These are phyloP conservation scores for Eupsilia transversa DNA, from an alignment of 2,888 invertebrate species.

Conservation along the genomic window DNA sequence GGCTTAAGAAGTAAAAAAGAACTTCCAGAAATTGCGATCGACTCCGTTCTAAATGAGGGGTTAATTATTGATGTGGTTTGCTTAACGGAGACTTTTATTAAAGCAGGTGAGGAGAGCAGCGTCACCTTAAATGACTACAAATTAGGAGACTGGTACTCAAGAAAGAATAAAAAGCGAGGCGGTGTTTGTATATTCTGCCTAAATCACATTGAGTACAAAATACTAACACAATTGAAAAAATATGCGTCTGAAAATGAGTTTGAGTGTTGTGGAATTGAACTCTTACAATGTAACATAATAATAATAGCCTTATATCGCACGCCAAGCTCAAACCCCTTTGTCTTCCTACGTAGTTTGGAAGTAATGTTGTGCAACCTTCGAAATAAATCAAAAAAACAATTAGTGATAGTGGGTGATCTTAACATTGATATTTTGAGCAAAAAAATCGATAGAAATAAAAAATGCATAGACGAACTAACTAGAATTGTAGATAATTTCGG, in stretches of 20 bases:
- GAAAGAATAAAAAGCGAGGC: background rate
- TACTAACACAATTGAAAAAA: background rate
- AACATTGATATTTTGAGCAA: background rate
- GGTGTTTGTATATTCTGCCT: conserved; percentile 4
- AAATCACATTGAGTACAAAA: conserved; percentile 7
- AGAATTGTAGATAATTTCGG: conserved; percentile 5
- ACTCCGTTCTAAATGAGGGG: background rate
- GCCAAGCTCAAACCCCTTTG: conserved; percentile 2
- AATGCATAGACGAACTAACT: background rate
- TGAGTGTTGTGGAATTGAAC: conserved; percentile 10
- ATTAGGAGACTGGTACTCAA: conserved; percentile 11
- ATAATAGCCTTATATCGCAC: conserved; percentile 5
- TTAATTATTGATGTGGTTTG: background rate
- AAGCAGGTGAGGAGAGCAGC: background rate
- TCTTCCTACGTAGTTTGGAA: background rate
- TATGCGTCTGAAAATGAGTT: conserved; percentile 9
- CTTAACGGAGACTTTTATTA: conserved; percentile 3
- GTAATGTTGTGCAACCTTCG: background rate
- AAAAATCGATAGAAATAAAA: background rate
- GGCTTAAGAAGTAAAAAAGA: conserved; percentile 5
- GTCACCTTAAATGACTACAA: background rate
- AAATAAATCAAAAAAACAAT: background rate
- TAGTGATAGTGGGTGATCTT: no score
- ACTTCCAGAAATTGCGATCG: background rate
- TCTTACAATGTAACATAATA: background rate